Evolutionary conservation across 2,113 vertebrate species (phyloP).

Genomic region (Gobius niger): DNA sequence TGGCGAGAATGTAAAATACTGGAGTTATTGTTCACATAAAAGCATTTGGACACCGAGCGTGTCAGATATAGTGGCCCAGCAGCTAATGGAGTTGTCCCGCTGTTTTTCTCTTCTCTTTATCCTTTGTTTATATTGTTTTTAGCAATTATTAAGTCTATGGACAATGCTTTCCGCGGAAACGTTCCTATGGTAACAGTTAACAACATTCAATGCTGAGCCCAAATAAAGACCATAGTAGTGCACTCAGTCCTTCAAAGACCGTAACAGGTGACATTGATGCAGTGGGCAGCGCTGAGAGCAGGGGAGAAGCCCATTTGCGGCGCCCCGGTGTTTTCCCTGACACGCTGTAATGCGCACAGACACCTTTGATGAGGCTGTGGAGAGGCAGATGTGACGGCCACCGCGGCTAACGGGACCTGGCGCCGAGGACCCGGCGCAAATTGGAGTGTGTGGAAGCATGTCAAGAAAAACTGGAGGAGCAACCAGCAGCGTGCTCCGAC

Average conservation of each 20-base stretch:
- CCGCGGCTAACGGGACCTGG: conserved; percentile 27
- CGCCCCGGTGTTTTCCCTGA: conserved; percentile 37
- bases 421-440: conserved; percentile 43
- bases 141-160: too few species aligned
- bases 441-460: conserved; percentile 46
- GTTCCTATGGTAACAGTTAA: too few species aligned
- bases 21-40: too few species aligned
- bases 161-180: too few species aligned
- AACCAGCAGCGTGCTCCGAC: not conserved
- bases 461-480: conserved; percentile 25
- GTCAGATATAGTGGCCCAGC: too few species aligned
- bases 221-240: conserved; percentile 9
- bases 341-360: conserved; percentile 47
- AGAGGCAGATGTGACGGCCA: conserved; percentile 27
- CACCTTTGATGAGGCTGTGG: conserved; percentile 57
- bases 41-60: too few species aligned
- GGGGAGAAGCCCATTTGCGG: conserved; percentile 19
- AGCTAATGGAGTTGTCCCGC: too few species aligned
- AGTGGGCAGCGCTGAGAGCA: conserved; percentile 22
- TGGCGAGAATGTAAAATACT: too few species aligned
- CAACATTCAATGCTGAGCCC: too few species aligned
- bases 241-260: not conserved
- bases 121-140: too few species aligned
- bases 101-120: too few species aligned
- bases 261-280: conserved; percentile 1